These are phyloP conservation scores for Peromyscus maniculatus DNA, from an alignment of 2,113 vertebrate genomes.

Conservation along the genomic window DNA sequence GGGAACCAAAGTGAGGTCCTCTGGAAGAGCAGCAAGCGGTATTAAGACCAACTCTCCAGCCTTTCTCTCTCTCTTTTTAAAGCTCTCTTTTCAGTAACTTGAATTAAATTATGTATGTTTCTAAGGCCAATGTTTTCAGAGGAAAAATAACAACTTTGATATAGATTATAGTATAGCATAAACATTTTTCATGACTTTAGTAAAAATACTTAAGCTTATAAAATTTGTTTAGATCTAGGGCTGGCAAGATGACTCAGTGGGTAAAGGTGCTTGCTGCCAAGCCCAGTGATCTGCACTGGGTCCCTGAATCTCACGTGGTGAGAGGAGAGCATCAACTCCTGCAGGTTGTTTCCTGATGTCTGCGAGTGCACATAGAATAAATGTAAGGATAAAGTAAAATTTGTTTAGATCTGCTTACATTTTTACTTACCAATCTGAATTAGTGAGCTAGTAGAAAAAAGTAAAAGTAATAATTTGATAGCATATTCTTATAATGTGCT, in stretches of 20 bases:
- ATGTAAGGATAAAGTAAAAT: slow-evolving; percentile 25
- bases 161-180: background rate
- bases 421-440: slow-evolving; percentile 29
- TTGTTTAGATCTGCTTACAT: slow-evolving; percentile 42
- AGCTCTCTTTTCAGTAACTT: slow-evolving; percentile 13
- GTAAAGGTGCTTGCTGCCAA: background rate
- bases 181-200: slow-evolving; percentile 54
- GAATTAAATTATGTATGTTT: slow-evolving; percentile 32
- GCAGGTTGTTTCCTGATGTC: background rate
- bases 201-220: slow-evolving; percentile 44
- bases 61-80: background rate
- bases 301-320: background rate
- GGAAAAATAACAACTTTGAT: slow-evolving; percentile 10
- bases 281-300: background rate
- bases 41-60: background rate
- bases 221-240: slow-evolving; percentile 28
- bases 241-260: background rate
- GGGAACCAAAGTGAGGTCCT: background rate
- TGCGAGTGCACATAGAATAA: background rate
- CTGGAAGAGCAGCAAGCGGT: background rate
- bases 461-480: slow-evolving; percentile 44
- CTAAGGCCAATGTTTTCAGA: slow-evolving; percentile 28
- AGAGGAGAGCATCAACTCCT: background rate
- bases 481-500: slow-evolving; percentile 45
- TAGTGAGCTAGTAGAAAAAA: slow-evolving; percentile 44